Percentiles rank a stretch among this genome's conserved stretches.
Evolutionary conservation across 2,888 invertebrate genomes (phyloP).

Genomic region (Nomada ruficornis): DNA sequence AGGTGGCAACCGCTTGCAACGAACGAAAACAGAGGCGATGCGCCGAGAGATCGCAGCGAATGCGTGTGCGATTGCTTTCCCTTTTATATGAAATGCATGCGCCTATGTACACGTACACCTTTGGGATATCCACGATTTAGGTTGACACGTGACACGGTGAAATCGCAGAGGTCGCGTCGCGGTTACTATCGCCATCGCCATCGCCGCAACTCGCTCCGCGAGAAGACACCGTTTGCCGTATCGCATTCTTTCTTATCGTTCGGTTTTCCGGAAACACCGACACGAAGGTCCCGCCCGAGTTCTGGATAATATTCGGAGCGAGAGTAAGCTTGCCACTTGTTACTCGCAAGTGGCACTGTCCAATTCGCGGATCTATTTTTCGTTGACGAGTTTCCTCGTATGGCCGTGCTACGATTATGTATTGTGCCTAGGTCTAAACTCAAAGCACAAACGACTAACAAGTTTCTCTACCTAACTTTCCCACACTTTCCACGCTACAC

Average conservation of each 20-base stretch:
- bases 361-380: no score
- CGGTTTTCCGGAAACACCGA: background rate
- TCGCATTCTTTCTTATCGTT: conserved; percentile 30
- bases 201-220: conserved; percentile 2
- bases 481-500: conserved; percentile 82
- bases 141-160: conserved; percentile 58
- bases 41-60: conserved; percentile 22
- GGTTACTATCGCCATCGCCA: conserved; percentile 33
- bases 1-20: background rate
- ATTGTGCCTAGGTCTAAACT: background rate
- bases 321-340: background rate
- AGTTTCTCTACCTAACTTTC: conserved; percentile 82
- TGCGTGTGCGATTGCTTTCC: conserved; percentile 55
- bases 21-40: conserved; percentile 16
- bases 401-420: no score
- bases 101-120: background rate
- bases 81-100: conserved; percentile 48
- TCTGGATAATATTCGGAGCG: background rate
- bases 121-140: conserved; percentile 41
- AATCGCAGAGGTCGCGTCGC: conserved; percentile 67
- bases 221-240: background rate
- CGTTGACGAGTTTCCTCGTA: no score
- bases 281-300: no score
- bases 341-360: no score
- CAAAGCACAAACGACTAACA: background rate